phyloP scores from a whole-genome alignment of 1,140 invertebrate species.

The Calephelis nemesis region DNA sequence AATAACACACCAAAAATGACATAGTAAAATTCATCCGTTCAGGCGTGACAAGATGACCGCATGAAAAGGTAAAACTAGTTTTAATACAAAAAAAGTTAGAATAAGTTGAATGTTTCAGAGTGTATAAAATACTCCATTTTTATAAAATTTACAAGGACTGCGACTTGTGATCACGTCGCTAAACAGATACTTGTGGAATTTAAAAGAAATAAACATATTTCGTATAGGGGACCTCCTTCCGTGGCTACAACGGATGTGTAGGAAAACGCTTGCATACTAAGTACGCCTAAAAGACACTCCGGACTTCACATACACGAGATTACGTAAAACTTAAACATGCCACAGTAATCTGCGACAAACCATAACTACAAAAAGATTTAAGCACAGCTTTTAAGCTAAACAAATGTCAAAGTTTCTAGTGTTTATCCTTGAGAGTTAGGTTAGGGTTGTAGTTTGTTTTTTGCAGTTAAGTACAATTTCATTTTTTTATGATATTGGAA shows the following conservation, averaged over 20 bases:
- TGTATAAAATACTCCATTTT: no score
- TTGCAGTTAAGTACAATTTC: not conserved
- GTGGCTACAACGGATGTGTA: conserved; percentile 73
- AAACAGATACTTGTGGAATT: conserved; percentile 68
- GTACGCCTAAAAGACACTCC: conserved; percentile 75
- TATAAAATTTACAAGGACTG: no score
- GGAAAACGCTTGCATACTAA: conserved; percentile 76
- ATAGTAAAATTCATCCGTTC: no score
- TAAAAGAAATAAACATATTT: conserved; percentile 76
- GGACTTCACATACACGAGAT: conserved; percentile 68
- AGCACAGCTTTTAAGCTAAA: conserved; percentile 42
- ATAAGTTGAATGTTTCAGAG: no score
- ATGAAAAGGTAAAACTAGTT: no score
- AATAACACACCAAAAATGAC: no score
- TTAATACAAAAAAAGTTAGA: no score
- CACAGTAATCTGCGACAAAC: conserved; percentile 60
- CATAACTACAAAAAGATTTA: conserved; percentile 48
- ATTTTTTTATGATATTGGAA: no score
- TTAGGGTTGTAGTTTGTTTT: not conserved
- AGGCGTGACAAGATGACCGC: no score
- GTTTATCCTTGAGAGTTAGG: not conserved
- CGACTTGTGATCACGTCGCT: conserved; percentile 41
- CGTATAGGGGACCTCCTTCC: conserved; percentile 71
- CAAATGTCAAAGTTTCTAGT: conserved; percentile 29
- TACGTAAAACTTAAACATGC: conserved; percentile 73